Conservation (phyloP, 35 echinoderm and acorn worm species). For the Apostichopus japonicus region DNA sequence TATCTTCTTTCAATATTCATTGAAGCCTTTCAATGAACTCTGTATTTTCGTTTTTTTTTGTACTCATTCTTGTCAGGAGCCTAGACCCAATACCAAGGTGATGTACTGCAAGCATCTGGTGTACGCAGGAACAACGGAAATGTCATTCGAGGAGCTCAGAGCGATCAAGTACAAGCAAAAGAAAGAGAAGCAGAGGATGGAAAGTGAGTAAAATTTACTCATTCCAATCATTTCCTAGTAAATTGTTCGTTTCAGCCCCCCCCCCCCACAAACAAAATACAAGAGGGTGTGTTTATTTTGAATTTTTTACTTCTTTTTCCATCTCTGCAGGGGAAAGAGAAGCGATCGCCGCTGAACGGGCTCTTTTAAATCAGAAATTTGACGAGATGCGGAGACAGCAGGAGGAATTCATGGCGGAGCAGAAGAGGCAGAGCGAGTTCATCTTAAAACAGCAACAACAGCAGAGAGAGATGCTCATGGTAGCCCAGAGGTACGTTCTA, state of each 20-base stretch:
- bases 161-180: constrained; percentile 76
- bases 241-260: too few relatives aligned
- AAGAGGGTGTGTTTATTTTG: too few relatives aligned
- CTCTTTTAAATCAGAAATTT: neutral
- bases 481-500: neutral
- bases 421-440: constrained; percentile 28
- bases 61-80: neutral
- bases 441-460: constrained; percentile 40
- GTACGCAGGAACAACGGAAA: constrained; percentile 84
- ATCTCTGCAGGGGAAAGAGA: neutral
- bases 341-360: neutral
- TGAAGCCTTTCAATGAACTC: too few relatives aligned
- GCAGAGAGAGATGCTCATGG: constrained; percentile 13
- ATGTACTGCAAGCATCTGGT: constrained; percentile 97
- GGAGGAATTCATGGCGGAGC: constrained; percentile 38
- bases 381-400: constrained; percentile 39
- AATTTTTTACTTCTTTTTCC: neutral
- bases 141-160: constrained; percentile 93
- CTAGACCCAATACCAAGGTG: constrained; percentile 71
- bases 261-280: too few relatives aligned
- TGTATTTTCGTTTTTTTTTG: too few relatives aligned
- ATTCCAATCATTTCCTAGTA: too few relatives aligned
- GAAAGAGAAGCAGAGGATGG: constrained; percentile 44
- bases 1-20: too few relatives aligned
- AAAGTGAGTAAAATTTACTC: constrained; percentile 1